Percentiles rank a stretch among this genome's conserved stretches.
These are phyloP conservation scores for Epinephelus coioides DNA, from an alignment of 2,797 vertebrate genomes.

Conservation along the genomic window DNA sequence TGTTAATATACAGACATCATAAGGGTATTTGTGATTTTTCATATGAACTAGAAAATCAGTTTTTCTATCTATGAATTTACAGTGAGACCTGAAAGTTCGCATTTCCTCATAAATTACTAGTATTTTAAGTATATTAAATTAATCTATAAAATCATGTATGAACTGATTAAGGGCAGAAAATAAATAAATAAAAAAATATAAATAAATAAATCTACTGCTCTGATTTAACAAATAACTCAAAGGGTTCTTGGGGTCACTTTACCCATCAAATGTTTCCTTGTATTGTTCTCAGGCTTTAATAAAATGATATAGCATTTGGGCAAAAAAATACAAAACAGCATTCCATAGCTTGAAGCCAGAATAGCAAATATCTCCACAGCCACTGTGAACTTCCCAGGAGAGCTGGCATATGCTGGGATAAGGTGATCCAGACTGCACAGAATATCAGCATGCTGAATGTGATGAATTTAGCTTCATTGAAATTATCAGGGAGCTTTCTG, in stretches of 20 bases:
- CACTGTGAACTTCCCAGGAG: conserved; percentile 87
- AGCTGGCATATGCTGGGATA: conserved; percentile 87
- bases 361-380: conserved; percentile 88
- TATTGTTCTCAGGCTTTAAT: conserved; percentile 84
- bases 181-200: fast-evolving
- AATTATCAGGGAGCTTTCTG: conserved; percentile 83
- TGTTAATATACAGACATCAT: neutral
- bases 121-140: too few relatives aligned
- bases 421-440: conserved; percentile 86
- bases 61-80: neutral
- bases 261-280: conserved; percentile 82
- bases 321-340: conserved; percentile 85
- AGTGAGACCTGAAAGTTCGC: neutral
- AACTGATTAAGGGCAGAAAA: neutral
- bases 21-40: neutral
- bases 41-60: neutral
- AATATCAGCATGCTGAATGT: conserved; percentile 88
- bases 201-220: fast-evolving
- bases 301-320: conserved; percentile 87
- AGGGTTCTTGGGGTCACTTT: conserved; percentile 64
- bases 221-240: conserved; percentile 30
- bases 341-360: conserved; percentile 84
- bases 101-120: neutral
- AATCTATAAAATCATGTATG: neutral
- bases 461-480: conserved; percentile 85